Evolutionary conservation across 2,797 vertebrate species (phyloP), one percentile per base, ranked within the genome.

Genomic region (Botia almorhae): DNA sequence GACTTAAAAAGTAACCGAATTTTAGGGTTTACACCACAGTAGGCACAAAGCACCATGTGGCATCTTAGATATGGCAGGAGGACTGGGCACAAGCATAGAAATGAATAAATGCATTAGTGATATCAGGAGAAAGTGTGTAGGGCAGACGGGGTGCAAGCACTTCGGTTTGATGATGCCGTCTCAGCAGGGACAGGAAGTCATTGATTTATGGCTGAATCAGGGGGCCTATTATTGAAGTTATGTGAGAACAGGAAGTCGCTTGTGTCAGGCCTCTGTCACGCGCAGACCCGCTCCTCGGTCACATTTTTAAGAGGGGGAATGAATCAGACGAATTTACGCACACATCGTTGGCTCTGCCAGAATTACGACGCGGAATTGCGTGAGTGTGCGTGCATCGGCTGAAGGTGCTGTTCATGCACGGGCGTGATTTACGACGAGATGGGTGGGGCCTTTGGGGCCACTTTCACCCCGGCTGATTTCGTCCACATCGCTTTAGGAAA

Each of bases 161-260:
- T 69, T 65, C 17, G 21, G 69, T 70, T 64, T 7, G 50, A 26
- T 48, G 50, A 21, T 48, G 46, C 60, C 6, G 33, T 72, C 69
- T 71, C 55, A 77, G 76, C 51, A 69, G 72, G 36, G 58, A 63
- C 65, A 36, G 36, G 74, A 55, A 65, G 56, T 53, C 48, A 73
- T 70, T 84, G 86, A 84, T 85, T 81, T 76, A 85, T 84, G 78
- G 68, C 65, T 36, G 74, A 73, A 84, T 83, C 84, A 74, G 80
- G 69, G 73, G 65, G 33, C 36, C 51, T 75, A 81, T 83, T 78
- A 85, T 72, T 81, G 82, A 79, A 78, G 53, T 80, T 81, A 74
- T 69, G 75, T 70, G 71, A 58, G 78, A 74, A 58, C 78, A 81
- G 84, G 65, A 82, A 76, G 67, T 76, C 1, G 53, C 67, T 69